Percentiles rank a stretch among this genome's conserved stretches.
phyloP scores from a whole-genome alignment of 2,113 vertebrate species.

The Desmodus rotundus region DNA sequence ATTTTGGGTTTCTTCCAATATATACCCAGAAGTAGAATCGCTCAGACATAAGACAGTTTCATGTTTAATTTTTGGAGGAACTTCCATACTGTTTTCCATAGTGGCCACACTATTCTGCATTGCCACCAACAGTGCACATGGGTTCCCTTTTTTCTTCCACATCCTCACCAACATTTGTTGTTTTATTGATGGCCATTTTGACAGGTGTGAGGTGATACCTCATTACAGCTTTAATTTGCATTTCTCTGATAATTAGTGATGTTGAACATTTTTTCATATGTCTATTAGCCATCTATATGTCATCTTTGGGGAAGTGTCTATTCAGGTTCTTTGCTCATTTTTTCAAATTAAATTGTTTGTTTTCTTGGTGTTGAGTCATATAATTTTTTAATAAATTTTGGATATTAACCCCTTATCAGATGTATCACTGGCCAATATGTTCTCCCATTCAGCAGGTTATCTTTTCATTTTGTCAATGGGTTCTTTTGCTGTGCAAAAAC shows the following conservation, averaged over 20 bases:
- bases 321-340: too few species aligned
- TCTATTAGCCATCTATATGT: neutral
- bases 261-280: neutral
- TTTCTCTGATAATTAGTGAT: neutral
- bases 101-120: neutral
- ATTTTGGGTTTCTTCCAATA: neutral
- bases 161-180: neutral
- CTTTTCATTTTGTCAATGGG: neutral
- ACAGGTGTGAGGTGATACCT: neutral
- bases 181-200: neutral
- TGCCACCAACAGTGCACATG: neutral
- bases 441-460: neutral
- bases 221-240: neutral
- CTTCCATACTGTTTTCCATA: neutral
- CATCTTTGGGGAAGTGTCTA: too few species aligned
- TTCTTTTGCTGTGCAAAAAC: neutral
- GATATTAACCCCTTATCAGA: neutral
- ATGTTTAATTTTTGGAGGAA: neutral
- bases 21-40: neutral
- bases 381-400: too few species aligned
- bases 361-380: too few species aligned
- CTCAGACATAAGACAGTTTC: neutral
- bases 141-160: neutral
- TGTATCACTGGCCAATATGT: neutral
- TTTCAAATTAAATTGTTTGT: too few species aligned